These are phyloP conservation scores for Amiota mariae DNA, from an alignment of 2,888 invertebrate species.

Conservation along the genomic window DNA sequence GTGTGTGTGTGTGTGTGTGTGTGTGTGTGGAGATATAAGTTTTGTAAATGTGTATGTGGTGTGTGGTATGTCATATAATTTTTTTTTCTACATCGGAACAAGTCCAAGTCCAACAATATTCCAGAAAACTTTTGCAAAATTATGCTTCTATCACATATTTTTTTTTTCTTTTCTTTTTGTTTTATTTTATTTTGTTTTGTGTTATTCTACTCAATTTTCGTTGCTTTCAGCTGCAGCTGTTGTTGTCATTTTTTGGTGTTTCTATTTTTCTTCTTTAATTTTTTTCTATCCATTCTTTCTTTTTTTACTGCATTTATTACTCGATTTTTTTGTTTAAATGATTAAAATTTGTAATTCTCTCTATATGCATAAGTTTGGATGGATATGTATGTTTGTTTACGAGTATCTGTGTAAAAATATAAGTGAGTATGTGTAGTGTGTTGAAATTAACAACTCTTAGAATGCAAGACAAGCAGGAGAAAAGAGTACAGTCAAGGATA, in stretches of 20 bases:
- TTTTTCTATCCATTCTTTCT: neutral
- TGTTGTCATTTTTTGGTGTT: neutral
- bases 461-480: neutral
- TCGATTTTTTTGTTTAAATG: neutral
- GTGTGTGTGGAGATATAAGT: no score
- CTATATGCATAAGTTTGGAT: no score
- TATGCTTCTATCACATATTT: conserved; percentile 13
- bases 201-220: no score
- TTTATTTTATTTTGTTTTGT: neutral
- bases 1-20: no score
- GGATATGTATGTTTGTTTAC: no score
- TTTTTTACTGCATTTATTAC: neutral
- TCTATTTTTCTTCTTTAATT: neutral
- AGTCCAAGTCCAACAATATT: conserved; percentile 7
- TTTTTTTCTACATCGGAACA: no score
- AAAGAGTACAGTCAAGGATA: conserved; percentile 39
- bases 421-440: neutral
- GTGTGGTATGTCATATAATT: neutral
- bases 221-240: neutral
- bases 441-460: conserved; percentile 1
- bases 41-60: neutral
- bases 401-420: neutral
- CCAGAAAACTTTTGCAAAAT: conserved; percentile 17
- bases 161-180: no score
- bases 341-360: neutral